Conservation (phyloP, 2,113 vertebrate species). For the Caranx ignobilis region DNA sequence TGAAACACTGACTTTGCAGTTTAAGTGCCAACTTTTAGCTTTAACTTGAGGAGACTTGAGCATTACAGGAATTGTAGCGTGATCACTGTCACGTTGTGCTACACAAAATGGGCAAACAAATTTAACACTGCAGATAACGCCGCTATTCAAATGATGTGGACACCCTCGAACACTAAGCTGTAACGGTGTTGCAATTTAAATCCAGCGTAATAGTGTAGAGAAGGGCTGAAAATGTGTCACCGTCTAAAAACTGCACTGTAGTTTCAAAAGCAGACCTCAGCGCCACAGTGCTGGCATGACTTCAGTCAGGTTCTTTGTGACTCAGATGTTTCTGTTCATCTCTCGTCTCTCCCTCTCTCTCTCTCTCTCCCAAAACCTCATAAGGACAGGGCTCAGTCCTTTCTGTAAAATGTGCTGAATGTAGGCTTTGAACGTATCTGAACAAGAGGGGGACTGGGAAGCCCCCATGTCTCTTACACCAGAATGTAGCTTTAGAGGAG, state of each 20-base stretch:
- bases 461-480: neutral
- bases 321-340: constrained; percentile 48
- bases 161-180: neutral
- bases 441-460: constrained; percentile 24
- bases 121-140: too few relatives aligned
- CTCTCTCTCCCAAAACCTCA: constrained; percentile 23
- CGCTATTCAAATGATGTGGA: neutral
- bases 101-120: neutral
- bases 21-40: neutral
- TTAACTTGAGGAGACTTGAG: neutral
- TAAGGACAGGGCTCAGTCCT: constrained; percentile 2
- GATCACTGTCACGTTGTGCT: neutral
- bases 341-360: constrained; percentile 7
- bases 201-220: neutral
- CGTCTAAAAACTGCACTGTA: constrained; percentile 36
- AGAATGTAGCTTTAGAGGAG: constrained; percentile 26
- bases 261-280: constrained; percentile 44
- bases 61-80: neutral
- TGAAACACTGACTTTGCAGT: constrained; percentile 7
- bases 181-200: constrained; percentile 14
- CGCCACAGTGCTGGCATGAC: constrained; percentile 52
- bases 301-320: constrained; percentile 50
- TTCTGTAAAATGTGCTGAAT: constrained; percentile 20
- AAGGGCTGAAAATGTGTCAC: constrained; percentile 24
- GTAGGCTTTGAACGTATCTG: constrained; percentile 47